Evolutionary conservation across 2,113 vertebrate species (phyloP).

Genomic region (Campylomormyrus numenius): DNA sequence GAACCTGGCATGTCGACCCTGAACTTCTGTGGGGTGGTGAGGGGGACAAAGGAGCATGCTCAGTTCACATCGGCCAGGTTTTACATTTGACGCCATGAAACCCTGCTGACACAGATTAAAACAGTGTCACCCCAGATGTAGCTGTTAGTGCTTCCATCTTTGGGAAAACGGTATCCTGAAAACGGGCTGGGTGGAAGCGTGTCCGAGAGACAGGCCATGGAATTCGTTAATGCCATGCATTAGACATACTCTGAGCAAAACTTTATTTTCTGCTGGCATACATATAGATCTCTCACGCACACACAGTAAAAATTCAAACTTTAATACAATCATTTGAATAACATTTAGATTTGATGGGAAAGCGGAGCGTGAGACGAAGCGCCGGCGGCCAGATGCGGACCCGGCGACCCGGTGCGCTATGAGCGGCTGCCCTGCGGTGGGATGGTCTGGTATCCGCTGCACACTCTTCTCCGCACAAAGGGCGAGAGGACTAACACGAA

Average conservation of each 20-base stretch:
- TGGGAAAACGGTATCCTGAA: neutral
- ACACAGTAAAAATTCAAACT: neutral
- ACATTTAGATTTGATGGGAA: neutral
- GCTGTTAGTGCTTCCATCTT: neutral
- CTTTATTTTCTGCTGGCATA: neutral
- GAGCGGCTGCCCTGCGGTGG: neutral
- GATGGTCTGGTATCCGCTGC: neutral
- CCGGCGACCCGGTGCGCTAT: neutral
- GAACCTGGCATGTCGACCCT: constrained; percentile 98
- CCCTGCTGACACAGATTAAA: neutral
- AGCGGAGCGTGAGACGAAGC: neutral
- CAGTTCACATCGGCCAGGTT: neutral
- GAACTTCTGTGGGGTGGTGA: constrained; percentile 73
- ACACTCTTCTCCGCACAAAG: neutral
- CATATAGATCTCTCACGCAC: neutral
- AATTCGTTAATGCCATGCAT: neutral
- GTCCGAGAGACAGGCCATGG: neutral
- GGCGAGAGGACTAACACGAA: neutral
- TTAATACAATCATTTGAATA: neutral
- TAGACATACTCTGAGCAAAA: neutral
- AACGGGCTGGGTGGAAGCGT: neutral
- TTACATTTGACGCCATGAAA: neutral
- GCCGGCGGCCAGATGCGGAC: neutral
- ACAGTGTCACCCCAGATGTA: neutral
- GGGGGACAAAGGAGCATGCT: neutral